Conservation (phyloP, 2,888 invertebrate species). For the Stenolophus ochropezus region DNA sequence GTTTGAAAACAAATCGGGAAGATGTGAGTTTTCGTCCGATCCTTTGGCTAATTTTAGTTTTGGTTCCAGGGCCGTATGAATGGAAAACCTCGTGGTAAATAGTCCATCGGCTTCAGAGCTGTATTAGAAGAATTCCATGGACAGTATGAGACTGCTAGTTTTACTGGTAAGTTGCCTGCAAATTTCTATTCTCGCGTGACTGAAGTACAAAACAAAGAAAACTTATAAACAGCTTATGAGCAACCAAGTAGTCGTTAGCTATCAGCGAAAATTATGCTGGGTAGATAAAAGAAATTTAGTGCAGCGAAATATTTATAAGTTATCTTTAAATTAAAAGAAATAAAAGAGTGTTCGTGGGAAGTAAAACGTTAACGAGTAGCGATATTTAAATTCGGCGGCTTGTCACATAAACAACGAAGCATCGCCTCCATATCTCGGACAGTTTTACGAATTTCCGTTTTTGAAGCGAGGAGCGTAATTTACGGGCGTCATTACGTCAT, state of each 20-base stretch:
- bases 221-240: background rate
- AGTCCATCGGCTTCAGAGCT: background rate
- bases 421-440: slow-evolving; percentile 46
- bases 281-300: background rate
- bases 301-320: no score
- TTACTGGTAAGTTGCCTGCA: slow-evolving; percentile 34
- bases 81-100: background rate
- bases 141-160: slow-evolving; percentile 26
- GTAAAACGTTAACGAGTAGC: slow-evolving; percentile 14
- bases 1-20: no score
- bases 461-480: slow-evolving; percentile 42
- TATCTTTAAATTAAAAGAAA: no score
- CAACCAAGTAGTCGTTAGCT: background rate
- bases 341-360: background rate
- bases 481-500: slow-evolving; percentile 39
- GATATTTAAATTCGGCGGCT: slow-evolving; percentile 5
- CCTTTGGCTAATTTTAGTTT: background rate
- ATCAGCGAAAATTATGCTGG: background rate
- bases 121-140: background rate
- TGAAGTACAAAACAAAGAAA: background rate
- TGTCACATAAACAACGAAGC: slow-evolving; percentile 29
- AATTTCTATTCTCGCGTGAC: background rate
- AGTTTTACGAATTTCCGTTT: slow-evolving; percentile 56
- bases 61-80: slow-evolving; percentile 3
- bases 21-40: background rate